Base-by-base conservation (phyloP, 2,888 invertebrate species). In the Plagiodera versicolora region DNA sequence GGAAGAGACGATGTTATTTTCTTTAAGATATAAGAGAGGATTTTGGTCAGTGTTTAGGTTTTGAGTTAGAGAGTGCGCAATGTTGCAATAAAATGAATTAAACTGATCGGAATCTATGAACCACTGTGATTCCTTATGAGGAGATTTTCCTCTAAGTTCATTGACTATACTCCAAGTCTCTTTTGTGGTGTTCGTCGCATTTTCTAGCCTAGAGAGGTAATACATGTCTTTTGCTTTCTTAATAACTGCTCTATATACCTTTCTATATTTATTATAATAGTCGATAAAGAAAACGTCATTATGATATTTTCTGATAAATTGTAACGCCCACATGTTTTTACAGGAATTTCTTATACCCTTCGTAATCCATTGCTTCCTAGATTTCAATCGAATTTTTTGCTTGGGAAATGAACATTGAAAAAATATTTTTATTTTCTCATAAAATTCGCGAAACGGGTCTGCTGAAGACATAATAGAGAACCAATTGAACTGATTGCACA, bases 1-100 rank as follows among this genome's bases (percentile, higher is more conserved):
- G 49, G 28, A 49, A 1, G 16, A 48, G 48, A 16, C 1, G 24
- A 48, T 48, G 28, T 32, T 50, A 50, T 50, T 50, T 30, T 32
- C 50, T 50, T 14, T 16, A 30, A 50, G 50, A 50, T 30, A 50
- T 50, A n/a, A 46, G n/a, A 46, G 18, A 32, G 50, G 30, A 30
- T 50, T 50, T 30, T 16, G 17, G 50, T 30, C 50, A 50, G 50
- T 50, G 32, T 28, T 20, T 50, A 50, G 50, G 30, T 30, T 50
- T 50, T 32, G 32, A 18, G 50, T 50, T 16, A 50, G 10, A 50
- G 50, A 30, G 1, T 16, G 30, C n/a, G n/a, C n/a, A n/a, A n/a
- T n/a, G n/a, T n/a, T n/a, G n/a, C n/a, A n/a, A n/a, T n/a, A n/a
- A n/a, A n/a, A n/a, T n/a, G n/a, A n/a, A n/a, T n/a, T n/a, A n/a